These are phyloP conservation scores for Cataglyphis livida DNA, from an alignment of 2,888 invertebrate species.

Conservation along the genomic window DNA sequence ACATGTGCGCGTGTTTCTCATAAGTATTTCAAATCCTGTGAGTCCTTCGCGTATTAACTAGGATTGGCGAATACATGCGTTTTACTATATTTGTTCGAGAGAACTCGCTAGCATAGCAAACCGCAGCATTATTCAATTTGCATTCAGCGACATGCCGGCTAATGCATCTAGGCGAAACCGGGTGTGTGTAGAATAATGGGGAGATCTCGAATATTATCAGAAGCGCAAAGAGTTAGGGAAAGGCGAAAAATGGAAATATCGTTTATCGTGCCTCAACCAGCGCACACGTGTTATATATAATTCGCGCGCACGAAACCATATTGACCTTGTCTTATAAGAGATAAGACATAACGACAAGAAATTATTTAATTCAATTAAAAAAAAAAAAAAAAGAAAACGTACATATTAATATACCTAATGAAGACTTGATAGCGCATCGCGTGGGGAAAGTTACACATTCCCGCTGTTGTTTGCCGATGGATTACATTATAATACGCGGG, in stretches of 20 bases:
- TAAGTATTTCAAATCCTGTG: background rate
- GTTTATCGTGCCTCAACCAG: slow-evolving; percentile 38
- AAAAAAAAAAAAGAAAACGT: background rate
- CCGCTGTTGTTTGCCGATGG: slow-evolving; percentile 19
- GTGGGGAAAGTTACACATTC: slow-evolving; percentile 9
- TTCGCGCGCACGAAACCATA: background rate
- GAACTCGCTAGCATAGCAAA: slow-evolving; percentile 61
- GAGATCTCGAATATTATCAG: slow-evolving; percentile 63
- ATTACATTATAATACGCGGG: slow-evolving; percentile 20
- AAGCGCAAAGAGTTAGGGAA: slow-evolving; percentile 56
- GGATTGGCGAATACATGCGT: slow-evolving; percentile 54
- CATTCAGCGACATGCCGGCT: slow-evolving; percentile 63
- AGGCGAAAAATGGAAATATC: slow-evolving; percentile 58
- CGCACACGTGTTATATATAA: background rate
- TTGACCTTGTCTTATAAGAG: slow-evolving; percentile 7
- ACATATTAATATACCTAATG: slow-evolving; percentile 19
- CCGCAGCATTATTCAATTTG: slow-evolving; percentile 69
- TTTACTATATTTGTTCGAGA: slow-evolving; percentile 62
- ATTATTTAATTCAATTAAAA: slow-evolving; percentile 32
- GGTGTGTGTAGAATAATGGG: slow-evolving; percentile 54
- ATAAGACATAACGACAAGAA: background rate
- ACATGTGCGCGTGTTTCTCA: background rate
- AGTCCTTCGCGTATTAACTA: background rate
- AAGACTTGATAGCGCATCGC: slow-evolving; percentile 15
- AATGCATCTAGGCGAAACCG: slow-evolving; percentile 64